Base-by-base conservation (phyloP, 2,888 invertebrate genomes). In the Caenorhabditis drosophilae region DNA sequence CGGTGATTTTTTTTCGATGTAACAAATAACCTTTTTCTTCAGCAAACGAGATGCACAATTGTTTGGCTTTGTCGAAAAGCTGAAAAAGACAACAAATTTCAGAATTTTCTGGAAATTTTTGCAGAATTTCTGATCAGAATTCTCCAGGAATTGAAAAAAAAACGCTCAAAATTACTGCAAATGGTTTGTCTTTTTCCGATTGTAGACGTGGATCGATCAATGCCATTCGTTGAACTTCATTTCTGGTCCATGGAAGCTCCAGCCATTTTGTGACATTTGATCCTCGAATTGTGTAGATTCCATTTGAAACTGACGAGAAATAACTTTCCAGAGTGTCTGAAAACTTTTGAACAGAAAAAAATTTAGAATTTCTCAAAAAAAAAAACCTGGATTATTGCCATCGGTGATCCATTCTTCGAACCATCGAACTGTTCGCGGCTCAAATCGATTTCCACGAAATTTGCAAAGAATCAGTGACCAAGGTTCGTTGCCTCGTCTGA, bases 1-100 rank as follows among this genome's bases (percentile, higher is more conserved):
- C 71, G 1, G 77, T 81, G 38, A 82, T 79, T 34, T 67, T 70
- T 52, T 73, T 70, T 9, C 66, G 64, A 47, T 73, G 70, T 4
- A 79, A 27, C 1, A 20, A 20, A 20, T 67, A 67, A 7, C 79
- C 78, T 9, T 56, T 49, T n/a, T 69, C 52, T 18, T 55, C 52
- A 0, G 82, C 83, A n/a, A 56, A 46, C 1, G 70, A 58, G 4
- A 73, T 62, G 47, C 82, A 82, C 34, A 83, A 50, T 45, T 81
- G 75, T 58, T 82, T 82, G 45, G 76, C 75, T 64, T 82, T 82
- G 67, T 79, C 77, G 48, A 71, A 83, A 23, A 80, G 58, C 79
- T 79, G 47, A 40, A 68, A 38, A 38, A 11, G 18, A 18, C 9
- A 40, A 20, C n/a, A 23, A 4, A 23, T 4, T 15, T 26, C 6